Percentiles rank a stretch among this genome's conserved stretches.
These are phyloP conservation scores for Rhizomys pruinosus DNA, from an alignment of 2,113 vertebrate genomes.

Conservation along the genomic window DNA sequence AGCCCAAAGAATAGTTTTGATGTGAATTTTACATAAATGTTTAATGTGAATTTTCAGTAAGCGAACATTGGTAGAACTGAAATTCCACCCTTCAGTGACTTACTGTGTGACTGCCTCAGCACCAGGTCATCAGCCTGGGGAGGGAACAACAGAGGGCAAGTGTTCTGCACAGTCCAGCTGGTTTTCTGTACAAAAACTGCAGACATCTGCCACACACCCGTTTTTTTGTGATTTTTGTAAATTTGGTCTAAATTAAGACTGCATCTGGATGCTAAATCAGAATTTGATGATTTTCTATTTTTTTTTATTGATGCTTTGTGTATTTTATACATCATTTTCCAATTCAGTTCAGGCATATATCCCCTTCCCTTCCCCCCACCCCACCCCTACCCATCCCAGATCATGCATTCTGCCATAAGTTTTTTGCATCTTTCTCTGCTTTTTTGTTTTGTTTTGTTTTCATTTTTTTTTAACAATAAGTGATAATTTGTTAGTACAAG, in stretches of 20 bases:
- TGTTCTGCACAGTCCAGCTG: not conserved
- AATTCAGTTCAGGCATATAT: too few relatives aligned
- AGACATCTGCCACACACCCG: not conserved
- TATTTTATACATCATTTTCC: too few relatives aligned
- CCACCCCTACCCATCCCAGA: too few relatives aligned
- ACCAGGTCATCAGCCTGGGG: not conserved
- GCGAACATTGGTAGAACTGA: not conserved
- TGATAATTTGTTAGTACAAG: too few relatives aligned
- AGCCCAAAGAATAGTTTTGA: not conserved
- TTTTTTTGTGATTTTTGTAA: not conserved
- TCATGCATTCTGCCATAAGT: too few relatives aligned
- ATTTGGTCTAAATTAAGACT: conserved; percentile 4
- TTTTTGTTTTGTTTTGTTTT: too few relatives aligned
- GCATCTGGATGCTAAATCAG: not conserved
- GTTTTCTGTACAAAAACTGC: not conserved
- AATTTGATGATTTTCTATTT: too few relatives aligned
- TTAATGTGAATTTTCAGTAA: not conserved
- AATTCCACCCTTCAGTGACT: not conserved
- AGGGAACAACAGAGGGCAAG: not conserved
- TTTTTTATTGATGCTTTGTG: too few relatives aligned
- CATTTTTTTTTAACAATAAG: too few relatives aligned
- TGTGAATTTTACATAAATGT: not conserved
- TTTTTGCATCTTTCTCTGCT: too few relatives aligned
- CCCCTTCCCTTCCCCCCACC: too few relatives aligned
- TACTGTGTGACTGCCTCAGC: not conserved